Base-by-base conservation (phyloP, 1,140 invertebrate species). In the Oppia nitens region DNA sequence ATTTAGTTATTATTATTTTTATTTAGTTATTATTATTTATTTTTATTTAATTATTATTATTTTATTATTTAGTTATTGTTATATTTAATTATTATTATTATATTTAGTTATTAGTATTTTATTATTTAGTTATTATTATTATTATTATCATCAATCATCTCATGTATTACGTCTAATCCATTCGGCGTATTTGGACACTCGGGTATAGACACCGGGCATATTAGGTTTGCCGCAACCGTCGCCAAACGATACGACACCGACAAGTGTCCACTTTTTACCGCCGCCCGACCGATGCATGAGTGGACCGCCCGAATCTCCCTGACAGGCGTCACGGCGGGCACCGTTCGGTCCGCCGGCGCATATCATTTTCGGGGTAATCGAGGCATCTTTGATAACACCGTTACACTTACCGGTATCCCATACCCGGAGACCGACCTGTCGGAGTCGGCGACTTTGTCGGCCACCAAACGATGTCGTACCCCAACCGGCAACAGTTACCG, bases 201-300 rank as follows among this genome's bases (percentile, higher is more conserved):
- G 77, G 0, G 85, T 86, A 63, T 90, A 90, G 57, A 83, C 83
- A n/a, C 86, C 86, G 9, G 84, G 82, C 68, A 87, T 80, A 57
- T 79, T 73, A 27, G 81, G 78, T 59, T 81, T 72, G 1, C 78
- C 87, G 70, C 87, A 62, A 6, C 57, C 55, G 45, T 64, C 60
- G 20, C 65, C 66, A 55, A 60, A 68, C 2, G 65, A 66, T n/a
- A 64, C 63, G 26, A 68, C 27, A 11, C 67, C 67, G 48, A 68
- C 60, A 9, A 66, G 45, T n/a, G n/a, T n/a, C n/a, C n/a, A n/a
- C n/a, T n/a, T n/a, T n/a, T n/a, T n/a, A 9, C 59, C 55, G 1
- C 25, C 20, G 29, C 4, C 32, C 12, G 47, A 25, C 27, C 47
- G 12, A 52, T 60, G 50, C 3, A 64, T 48, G 12, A 64, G 47